phyloP scores from a whole-genome alignment of 1,140 invertebrate genomes.

The Magallana gigas region DNA sequence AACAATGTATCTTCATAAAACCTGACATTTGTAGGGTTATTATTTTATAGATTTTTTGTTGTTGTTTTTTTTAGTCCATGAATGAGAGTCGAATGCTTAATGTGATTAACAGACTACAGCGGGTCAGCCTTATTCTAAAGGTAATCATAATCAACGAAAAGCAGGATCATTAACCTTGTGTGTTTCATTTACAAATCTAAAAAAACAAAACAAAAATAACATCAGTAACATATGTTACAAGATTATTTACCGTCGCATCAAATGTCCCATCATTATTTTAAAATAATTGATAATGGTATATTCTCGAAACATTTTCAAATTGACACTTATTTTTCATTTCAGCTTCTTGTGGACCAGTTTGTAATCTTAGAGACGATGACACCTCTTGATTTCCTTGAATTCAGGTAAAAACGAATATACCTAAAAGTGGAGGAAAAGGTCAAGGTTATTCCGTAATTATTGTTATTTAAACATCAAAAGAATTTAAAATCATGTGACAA shows the following conservation, averaged over 20 bases:
- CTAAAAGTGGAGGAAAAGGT: too few relatives aligned
- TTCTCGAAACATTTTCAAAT: background rate
- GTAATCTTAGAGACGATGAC: constrained; percentile 92
- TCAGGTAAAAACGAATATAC: constrained; percentile 60
- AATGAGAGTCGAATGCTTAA: constrained; percentile 96
- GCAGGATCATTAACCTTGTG: too few relatives aligned
- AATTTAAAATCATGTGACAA: too few relatives aligned
- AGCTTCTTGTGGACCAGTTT: constrained; percentile 97
- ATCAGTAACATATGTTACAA: too few relatives aligned
- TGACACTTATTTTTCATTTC: constrained; percentile 50
- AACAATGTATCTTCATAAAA: background rate
- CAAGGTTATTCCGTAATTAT: too few relatives aligned
- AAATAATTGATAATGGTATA: too few relatives aligned
- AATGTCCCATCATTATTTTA: too few relatives aligned
- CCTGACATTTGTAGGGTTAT: background rate
- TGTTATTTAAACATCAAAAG: too few relatives aligned
- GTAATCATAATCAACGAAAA: background rate
- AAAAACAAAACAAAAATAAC: too few relatives aligned
- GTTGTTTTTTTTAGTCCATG: constrained; percentile 81
- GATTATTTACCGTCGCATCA: too few relatives aligned
- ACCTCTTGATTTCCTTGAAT: constrained; percentile 73
- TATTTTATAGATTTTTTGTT: background rate
- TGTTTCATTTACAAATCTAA: too few relatives aligned
- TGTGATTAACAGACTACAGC: constrained; percentile 93
- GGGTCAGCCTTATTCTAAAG: constrained; percentile 90